These are phyloP conservation scores for Serinus canaria DNA, from an alignment of 2,113 vertebrate genomes.

Conservation along the genomic window DNA sequence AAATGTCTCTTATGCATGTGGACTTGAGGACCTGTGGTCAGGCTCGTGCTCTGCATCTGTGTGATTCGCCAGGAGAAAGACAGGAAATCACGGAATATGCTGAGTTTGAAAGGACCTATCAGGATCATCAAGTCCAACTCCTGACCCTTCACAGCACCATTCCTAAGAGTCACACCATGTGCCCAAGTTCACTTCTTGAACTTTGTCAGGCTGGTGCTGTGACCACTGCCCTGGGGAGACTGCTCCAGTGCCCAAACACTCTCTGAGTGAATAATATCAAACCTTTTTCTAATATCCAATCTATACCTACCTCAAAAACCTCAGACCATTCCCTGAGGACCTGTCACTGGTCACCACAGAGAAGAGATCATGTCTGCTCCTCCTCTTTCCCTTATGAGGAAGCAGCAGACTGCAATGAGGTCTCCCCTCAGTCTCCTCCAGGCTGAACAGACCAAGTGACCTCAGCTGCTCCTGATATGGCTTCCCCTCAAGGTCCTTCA, in stretches of 20 bases:
- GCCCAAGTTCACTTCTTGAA: rapidly evolving
- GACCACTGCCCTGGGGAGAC: neutral
- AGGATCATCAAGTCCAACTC: neutral
- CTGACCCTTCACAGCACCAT: neutral
- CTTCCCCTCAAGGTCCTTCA: neutral
- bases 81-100: neutral
- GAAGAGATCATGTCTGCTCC: rapidly evolving
- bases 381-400: rapidly evolving
- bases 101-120: neutral
- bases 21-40: neutral
- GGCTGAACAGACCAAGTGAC: neutral
- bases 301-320: neutral
- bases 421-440: neutral
- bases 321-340: neutral
- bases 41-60: neutral
- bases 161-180: too few species aligned
- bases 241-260: neutral
- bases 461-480: rapidly evolving
- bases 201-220: neutral
- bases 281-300: neutral
- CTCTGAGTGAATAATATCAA: neutral
- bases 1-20: neutral
- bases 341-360: neutral
- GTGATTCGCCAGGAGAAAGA: neutral
- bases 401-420: rapidly evolving